These are phyloP conservation scores for Malurus elegans DNA, from an alignment of 2,113 vertebrate species.

Conservation along the genomic window DNA sequence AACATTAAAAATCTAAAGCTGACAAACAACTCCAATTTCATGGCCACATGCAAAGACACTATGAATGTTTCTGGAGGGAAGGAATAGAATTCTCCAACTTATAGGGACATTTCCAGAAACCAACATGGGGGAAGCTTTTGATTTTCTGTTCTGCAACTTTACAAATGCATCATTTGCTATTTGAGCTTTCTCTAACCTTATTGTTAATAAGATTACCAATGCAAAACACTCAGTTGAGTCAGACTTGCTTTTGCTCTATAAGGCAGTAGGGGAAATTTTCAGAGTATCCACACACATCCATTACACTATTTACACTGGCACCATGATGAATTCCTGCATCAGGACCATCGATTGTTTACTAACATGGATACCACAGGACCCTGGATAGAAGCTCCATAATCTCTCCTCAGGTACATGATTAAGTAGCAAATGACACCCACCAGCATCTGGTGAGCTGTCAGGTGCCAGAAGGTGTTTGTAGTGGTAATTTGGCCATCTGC, in stretches of 20 bases:
- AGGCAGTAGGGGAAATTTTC: background rate
- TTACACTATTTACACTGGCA: background rate
- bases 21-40: background rate
- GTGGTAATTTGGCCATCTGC: constrained; percentile 67
- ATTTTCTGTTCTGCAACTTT: background rate
- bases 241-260: background rate
- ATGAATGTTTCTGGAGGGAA: background rate
- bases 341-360: constrained; percentile 1
- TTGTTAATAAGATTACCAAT: background rate
- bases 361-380: constrained; percentile 29
- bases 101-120: background rate
- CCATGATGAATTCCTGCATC: background rate
- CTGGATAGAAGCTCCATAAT: background rate
- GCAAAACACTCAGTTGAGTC: background rate
- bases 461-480: constrained; percentile 68
- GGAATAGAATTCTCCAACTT: background rate
- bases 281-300: background rate
- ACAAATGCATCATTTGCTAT: background rate
- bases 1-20: background rate
- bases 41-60: background rate
- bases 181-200: background rate
- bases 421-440: constrained; percentile 63
- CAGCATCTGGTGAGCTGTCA: constrained; percentile 66
- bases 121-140: background rate
- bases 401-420: constrained; percentile 56